A percentile compares a stretch with the other conserved stretches of the same genome.
These are phyloP conservation scores for Drosophila borborema DNA, from an alignment of 2,888 invertebrate genomes.

Conservation along the genomic window DNA sequence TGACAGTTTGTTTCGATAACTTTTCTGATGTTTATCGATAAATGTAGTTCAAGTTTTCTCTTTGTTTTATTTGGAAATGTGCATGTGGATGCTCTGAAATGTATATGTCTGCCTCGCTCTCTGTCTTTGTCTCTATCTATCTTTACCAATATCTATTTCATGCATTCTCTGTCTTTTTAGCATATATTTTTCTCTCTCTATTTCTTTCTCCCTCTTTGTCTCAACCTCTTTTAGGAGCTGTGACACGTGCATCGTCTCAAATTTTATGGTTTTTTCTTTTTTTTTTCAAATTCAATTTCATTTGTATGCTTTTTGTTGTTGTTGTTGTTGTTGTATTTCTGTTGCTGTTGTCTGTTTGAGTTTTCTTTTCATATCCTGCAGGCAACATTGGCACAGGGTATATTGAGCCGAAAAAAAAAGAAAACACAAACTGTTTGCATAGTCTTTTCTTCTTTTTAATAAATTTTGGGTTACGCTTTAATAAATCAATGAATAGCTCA, in stretches of 20 bases:
- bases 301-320: conserved; percentile 62
- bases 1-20: conserved; percentile 21
- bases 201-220: not conserved
- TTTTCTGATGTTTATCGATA: conserved; percentile 32
- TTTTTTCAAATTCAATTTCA: conserved; percentile 70
- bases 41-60: conserved; percentile 10
- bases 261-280: conserved; percentile 57
- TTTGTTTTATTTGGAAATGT: too few species aligned
- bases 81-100: not conserved
- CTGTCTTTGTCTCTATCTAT: not conserved
- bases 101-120: not conserved
- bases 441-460: not conserved
- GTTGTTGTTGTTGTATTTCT: conserved; percentile 35
- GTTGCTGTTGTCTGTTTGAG: conserved; percentile 29
- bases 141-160: not conserved
- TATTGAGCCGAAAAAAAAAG: not conserved
- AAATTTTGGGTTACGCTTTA: not conserved
- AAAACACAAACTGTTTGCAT: not conserved
- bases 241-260: conserved; percentile 51
- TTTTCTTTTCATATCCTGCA: conserved; percentile 20
- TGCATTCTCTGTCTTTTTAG: too few species aligned
- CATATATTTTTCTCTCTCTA: not conserved
- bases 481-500: not conserved
- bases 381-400: not conserved
- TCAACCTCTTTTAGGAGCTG: conserved; percentile 32